Evolutionary conservation across 2,888 invertebrate genomes (phyloP).

Genomic region (Drosophila limbata): DNA sequence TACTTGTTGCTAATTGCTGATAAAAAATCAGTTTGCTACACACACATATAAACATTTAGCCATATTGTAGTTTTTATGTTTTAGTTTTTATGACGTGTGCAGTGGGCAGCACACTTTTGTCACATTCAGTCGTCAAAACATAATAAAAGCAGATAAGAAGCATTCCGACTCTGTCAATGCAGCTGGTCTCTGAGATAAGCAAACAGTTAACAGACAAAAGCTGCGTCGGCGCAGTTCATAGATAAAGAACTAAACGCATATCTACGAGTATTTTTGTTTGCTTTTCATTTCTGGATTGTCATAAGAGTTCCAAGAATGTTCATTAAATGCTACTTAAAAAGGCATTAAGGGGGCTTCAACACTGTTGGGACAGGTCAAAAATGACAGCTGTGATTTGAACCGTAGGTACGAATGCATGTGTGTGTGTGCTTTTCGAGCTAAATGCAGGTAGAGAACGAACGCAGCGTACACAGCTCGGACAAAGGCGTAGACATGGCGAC

Average conservation of each 20-base stretch:
- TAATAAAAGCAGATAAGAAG: constrained; percentile 34
- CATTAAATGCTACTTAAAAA: constrained; percentile 42
- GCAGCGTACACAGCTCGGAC: constrained; percentile 16
- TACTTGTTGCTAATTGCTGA: constrained; percentile 59
- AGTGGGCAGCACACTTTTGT: constrained; percentile 13
- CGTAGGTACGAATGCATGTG: constrained; percentile 5
- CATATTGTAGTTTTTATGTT: neutral
- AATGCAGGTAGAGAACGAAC: constrained; percentile 51
- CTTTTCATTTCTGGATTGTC: constrained; percentile 21
- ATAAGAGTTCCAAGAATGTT: constrained; percentile 44
- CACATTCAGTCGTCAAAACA: constrained; percentile 32
- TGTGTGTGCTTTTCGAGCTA: constrained; percentile 24
- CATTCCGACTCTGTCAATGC: constrained; percentile 5
- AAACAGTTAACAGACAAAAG: constrained; percentile 21
- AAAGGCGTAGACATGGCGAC: constrained; percentile 53
- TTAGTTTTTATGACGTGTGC: constrained; percentile 27
- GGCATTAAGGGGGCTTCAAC: constrained; percentile 26
- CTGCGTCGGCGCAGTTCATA: constrained; percentile 18
- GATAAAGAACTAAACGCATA: constrained; percentile 17
- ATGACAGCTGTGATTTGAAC: constrained; percentile 39
- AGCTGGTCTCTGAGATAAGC: constrained; percentile 23
- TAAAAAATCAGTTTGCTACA: constrained; percentile 42
- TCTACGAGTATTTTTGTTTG: constrained; percentile 5
- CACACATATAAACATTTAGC: neutral
- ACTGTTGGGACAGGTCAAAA: constrained; percentile 65